Evolutionary conservation across 2,113 vertebrate species (phyloP).

Genomic region (Pluvianellus socialis): DNA sequence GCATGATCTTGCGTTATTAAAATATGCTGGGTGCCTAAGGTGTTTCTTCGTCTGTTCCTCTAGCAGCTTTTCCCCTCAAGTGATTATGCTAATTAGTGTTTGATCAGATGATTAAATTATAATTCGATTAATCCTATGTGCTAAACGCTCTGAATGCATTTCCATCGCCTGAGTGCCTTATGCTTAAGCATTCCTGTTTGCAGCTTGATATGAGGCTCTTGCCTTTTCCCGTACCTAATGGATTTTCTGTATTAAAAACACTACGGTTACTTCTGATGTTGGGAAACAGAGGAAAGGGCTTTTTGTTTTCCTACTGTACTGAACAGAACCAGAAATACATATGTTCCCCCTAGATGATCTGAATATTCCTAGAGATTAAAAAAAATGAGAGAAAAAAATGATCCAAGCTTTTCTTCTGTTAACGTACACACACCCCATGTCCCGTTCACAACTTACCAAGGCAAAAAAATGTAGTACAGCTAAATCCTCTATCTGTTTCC

Average conservation of each 20-base stretch:
- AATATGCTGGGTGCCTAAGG: constrained; percentile 74
- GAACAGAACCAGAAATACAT: neutral
- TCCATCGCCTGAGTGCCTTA: constrained; percentile 74
- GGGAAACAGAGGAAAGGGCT: neutral
- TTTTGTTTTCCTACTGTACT: neutral
- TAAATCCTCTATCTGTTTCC: neutral
- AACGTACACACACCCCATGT: neutral
- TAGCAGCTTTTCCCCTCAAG: constrained; percentile 85
- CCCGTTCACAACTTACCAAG: neutral
- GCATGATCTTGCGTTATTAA: constrained; percentile 24
- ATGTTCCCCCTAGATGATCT: neutral
- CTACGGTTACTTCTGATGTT: neutral
- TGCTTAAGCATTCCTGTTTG: constrained; percentile 50
- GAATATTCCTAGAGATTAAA: neutral
- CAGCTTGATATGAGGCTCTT: neutral
- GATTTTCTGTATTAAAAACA: constrained; percentile 2
- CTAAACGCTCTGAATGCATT: constrained; percentile 85
- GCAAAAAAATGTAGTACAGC: neutral
- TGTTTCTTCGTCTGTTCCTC: constrained; percentile 79
- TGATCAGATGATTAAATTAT: constrained; percentile 96
- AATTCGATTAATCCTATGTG: constrained; percentile 85
- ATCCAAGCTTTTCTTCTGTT: neutral
- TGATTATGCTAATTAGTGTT: constrained; percentile 93
- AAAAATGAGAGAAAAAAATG: neutral
- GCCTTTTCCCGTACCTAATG: neutral